Evolutionary conservation across 2,888 invertebrate genomes (phyloP).

Genomic region (Sarcophaga caerulescens): DNA sequence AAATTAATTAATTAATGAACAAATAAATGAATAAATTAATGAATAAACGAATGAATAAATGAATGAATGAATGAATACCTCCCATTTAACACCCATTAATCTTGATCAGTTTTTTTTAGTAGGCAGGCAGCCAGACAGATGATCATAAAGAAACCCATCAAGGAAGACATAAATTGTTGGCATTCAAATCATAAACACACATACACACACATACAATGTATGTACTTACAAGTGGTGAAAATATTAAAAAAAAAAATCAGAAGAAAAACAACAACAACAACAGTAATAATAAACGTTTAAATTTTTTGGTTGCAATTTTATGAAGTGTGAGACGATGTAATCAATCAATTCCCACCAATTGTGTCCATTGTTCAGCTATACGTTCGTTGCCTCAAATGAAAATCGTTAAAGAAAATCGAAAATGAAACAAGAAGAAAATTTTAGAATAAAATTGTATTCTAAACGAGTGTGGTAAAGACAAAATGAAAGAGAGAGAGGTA

Average conservation of each 20-base stretch:
- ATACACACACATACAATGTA: neutral
- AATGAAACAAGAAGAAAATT: too few relatives aligned
- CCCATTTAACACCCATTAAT: slow-evolving; percentile 65
- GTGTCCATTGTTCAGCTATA: slow-evolving; percentile 63
- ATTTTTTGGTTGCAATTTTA: slow-evolving; percentile 71
- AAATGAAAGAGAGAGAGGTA: neutral
- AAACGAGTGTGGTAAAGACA: too few relatives aligned
- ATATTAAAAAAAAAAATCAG: neutral
- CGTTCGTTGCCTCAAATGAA: slow-evolving; percentile 42
- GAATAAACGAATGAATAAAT: slow-evolving; percentile 26
- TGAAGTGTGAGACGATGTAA: slow-evolving; percentile 78
- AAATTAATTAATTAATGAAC: slow-evolving; percentile 54
- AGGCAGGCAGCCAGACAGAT: slow-evolving; percentile 27
- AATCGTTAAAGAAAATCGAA: slow-evolving; percentile 17
- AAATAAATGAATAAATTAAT: too few relatives aligned
- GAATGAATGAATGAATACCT: slow-evolving; percentile 53
- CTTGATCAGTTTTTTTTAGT: slow-evolving; percentile 57
- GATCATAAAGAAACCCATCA: slow-evolving; percentile 56
- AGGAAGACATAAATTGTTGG: slow-evolving; percentile 43
- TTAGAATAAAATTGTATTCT: too few relatives aligned
- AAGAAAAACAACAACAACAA: slow-evolving; percentile 13
- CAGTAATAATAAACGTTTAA: neutral
- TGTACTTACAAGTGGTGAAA: neutral
- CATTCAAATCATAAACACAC: neutral
- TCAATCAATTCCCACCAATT: slow-evolving; percentile 75